These are phyloP conservation scores for Lepidurus couesii DNA, from an alignment of 1,140 invertebrate species.

Conservation along the genomic window DNA sequence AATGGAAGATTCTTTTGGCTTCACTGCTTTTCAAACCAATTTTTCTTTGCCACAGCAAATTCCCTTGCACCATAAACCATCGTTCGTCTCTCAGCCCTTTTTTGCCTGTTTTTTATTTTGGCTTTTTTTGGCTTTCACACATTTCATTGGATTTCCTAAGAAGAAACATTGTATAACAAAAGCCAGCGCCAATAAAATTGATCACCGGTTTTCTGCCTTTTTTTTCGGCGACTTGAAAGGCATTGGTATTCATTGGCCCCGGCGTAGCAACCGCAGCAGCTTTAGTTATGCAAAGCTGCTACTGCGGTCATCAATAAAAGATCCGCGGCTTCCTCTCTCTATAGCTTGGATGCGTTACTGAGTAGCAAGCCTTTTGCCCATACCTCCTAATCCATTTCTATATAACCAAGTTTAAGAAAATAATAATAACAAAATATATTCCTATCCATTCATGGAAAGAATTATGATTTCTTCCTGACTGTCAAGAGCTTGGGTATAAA, in stretches of 20 bases:
- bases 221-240: not conserved
- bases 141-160: not conserved
- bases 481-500: too few relatives aligned
- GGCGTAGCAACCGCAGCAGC: not conserved
- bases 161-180: not conserved
- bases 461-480: not conserved
- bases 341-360: not conserved
- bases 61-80: constrained; percentile 11
- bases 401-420: not conserved
- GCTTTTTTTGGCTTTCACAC: not conserved
- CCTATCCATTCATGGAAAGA: not conserved
- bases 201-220: not conserved
- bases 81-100: constrained; percentile 1
- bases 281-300: constrained; percentile 22
- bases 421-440: not conserved
- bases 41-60: constrained; percentile 22
- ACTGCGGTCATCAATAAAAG: constrained; percentile 15
- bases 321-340: not conserved
- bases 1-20: not conserved
- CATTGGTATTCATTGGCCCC: constrained; percentile 14
- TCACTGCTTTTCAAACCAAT: not conserved
- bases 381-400: not conserved
- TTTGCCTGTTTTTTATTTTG: not conserved
- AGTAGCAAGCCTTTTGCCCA: not conserved
- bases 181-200: constrained; percentile 18